Percentiles rank a stretch among this genome's conserved stretches.
Evolutionary conservation across 2,888 invertebrate species (phyloP).

Genomic region (Conops quadrifasciatus): DNA sequence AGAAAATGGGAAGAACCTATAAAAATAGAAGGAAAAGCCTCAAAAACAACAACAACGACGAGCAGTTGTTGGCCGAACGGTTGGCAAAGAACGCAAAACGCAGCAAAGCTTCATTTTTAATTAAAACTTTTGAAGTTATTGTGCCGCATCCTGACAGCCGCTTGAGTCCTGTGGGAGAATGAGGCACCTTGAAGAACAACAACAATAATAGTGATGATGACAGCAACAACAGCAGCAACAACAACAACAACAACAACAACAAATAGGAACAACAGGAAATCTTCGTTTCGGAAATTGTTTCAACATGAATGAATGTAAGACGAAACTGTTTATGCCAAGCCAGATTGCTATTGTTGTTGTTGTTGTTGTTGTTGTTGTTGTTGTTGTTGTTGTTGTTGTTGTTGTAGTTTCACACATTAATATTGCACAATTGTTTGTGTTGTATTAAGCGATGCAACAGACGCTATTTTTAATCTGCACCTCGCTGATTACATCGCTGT

Average conservation of each 20-base stretch:
- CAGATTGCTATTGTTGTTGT: conserved; percentile 15
- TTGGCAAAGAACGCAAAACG: not conserved
- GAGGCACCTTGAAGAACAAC: not conserved
- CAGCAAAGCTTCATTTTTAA: conserved; percentile 7
- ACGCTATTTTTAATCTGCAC: conserved; percentile 29
- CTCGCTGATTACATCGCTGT: not conserved
- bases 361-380: conserved; percentile 10
- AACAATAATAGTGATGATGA: no score
- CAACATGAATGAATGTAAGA: conserved; percentile 22
- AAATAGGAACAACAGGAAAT: not conserved
- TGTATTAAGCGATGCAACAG: not conserved
- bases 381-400: conserved; percentile 11
- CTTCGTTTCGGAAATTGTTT: conserved; percentile 22
- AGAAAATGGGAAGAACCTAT: no score
- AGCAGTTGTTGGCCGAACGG: no score
- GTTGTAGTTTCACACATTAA: not conserved
- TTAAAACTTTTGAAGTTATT: conserved; percentile 21
- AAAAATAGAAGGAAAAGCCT: no score
- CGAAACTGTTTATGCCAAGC: conserved; percentile 16
- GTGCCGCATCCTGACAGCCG: not conserved
- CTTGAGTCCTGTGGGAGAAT: no score
- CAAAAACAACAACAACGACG: no score
- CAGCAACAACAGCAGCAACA: not conserved
- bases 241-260: not conserved
- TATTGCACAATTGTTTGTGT: conserved; percentile 6